Evolutionary conservation across 2,888 invertebrate species (phyloP), one percentile per base, ranked within the genome.

Genomic region (Eupithecia centaureata): DNA sequence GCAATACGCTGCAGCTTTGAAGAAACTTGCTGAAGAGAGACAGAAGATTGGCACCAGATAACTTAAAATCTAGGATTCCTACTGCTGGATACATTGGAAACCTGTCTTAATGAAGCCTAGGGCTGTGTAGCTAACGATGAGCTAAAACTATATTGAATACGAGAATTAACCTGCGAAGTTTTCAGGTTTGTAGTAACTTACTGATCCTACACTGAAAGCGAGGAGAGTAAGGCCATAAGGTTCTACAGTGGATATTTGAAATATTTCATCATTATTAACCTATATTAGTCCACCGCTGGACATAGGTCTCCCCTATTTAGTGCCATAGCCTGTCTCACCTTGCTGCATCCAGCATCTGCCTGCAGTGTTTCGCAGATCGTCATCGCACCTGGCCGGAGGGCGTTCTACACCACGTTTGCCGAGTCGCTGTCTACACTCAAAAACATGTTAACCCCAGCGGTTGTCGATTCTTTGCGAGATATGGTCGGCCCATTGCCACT

Each of bases 1-100:
- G 27, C 92, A 93, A 71, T 93, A 92, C 66, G 92, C 92, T 0
- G 89, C 91, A 1, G 90, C 91, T 1, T 73, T 93, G 30, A 92
- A 91, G 77, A 90, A 86, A 67, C 76, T 93, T 25, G 91, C 91
- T 0, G 88, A 84, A 60, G 87, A 87, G 61, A 83, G 91, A 66
- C 89, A 89, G 59, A 87, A 84, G 61, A 77, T 83, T 63, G 82
- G 78, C n/a, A 73, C 75, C 22, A 78, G 76, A 69, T 74, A 65
- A 70, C 13, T 12, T 38, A 3, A n/a, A 22, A 27, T 28, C 30
- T 8, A 54, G n/a, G 8, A 42, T 7, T n/a, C 0, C 2, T n/a
- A 28, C 22, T 61, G 22, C 25, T 25, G 52, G 52, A 27, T 15
- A 22, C 22, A 22, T 47, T 22, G 18, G 47, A 47, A 47, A 18